Conservation (phyloP, 2,113 vertebrate genomes). For the Taurulus bubalis region DNA sequence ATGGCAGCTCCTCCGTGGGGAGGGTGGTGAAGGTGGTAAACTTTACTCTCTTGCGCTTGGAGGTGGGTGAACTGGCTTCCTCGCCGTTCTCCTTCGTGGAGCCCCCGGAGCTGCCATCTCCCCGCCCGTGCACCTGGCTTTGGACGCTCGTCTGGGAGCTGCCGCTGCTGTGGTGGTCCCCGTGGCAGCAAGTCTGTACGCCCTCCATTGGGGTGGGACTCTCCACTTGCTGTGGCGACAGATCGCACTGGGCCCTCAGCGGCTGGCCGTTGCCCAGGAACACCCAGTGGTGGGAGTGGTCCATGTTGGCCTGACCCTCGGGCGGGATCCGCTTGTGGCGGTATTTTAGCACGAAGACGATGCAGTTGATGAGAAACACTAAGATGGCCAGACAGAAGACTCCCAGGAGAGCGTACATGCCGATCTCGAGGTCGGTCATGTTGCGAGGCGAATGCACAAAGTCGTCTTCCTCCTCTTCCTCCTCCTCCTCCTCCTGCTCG, state of each 20-base stretch:
- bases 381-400: slow-evolving; percentile 98
- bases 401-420: slow-evolving; percentile 96
- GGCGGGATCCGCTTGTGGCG: slow-evolving; percentile 96
- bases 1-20: slow-evolving; percentile 94
- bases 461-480: slow-evolving; percentile 80
- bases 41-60: slow-evolving; percentile 98
- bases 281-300: slow-evolving; percentile 99
- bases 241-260: slow-evolving; percentile 90
- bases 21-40: slow-evolving; percentile 97
- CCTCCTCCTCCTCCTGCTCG: slow-evolving; percentile 79
- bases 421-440: slow-evolving; percentile 97
- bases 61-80: slow-evolving; percentile 95
- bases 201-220: slow-evolving; percentile 89
- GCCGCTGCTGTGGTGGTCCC: slow-evolving; percentile 95
- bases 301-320: slow-evolving; percentile 97
- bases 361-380: slow-evolving; percentile 99
- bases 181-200: slow-evolving; percentile 93
- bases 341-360: slow-evolving; percentile 97
- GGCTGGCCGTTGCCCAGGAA: slow-evolving; percentile 97
- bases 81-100: slow-evolving; percentile 93
- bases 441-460: slow-evolving; percentile 91
- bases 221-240: slow-evolving; percentile 91
- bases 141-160: slow-evolving; percentile 98
- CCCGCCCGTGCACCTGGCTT: slow-evolving; percentile 95
- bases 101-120: slow-evolving; percentile 93